Conservation (phyloP, 2,113 vertebrate species). For the Microcebus murinus region DNA sequence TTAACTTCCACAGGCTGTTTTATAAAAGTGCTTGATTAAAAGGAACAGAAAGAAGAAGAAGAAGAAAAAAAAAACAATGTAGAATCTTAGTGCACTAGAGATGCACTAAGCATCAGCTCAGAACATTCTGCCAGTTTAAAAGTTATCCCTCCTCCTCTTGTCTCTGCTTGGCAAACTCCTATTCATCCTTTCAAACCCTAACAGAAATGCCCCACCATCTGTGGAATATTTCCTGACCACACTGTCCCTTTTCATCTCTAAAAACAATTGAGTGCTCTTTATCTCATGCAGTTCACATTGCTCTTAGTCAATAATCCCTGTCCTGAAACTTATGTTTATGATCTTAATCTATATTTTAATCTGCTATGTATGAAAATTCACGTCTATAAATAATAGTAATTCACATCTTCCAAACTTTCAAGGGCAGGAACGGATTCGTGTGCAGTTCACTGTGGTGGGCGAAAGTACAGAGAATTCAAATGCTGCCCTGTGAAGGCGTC, state of each 20-base stretch:
- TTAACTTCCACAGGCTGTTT: neutral
- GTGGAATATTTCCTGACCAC: neutral
- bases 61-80: neutral
- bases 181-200: neutral
- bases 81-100: no score
- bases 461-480: neutral
- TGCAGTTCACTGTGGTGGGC: neutral
- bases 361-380: neutral
- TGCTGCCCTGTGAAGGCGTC: neutral
- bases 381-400: neutral
- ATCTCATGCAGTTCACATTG: neutral
- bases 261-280: neutral
- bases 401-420: neutral
- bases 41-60: neutral
- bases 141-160: fast-evolving
- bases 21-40: neutral
- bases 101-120: neutral
- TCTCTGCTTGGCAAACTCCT: neutral
- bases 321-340: neutral
- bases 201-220: neutral
- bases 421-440: neutral
- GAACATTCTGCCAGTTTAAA: neutral
- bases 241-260: neutral
- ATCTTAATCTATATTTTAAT: neutral
- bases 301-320: neutral